Percentiles rank a stretch among this genome's conserved stretches.
phyloP scores from a whole-genome alignment of 2,888 invertebrate species.

The Ceramica pisi region DNA sequence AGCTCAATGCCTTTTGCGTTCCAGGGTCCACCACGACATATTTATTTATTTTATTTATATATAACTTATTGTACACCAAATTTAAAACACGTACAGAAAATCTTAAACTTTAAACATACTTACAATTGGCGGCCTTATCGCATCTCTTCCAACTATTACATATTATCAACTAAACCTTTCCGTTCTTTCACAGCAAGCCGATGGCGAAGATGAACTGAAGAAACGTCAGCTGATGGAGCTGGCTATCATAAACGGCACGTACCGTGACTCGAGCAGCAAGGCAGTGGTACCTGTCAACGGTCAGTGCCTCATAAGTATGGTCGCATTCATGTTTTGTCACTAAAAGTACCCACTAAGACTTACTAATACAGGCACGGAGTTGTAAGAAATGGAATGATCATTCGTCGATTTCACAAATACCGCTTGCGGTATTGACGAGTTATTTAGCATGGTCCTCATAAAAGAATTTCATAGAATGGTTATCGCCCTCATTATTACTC shows the following conservation, averaged over 20 bases:
- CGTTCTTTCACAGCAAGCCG: constrained; percentile 95
- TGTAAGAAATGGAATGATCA: constrained; percentile 40
- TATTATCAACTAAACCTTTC: constrained; percentile 16
- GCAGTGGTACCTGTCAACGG: constrained; percentile 95
- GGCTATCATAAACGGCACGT: constrained; percentile 99
- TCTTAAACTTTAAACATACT: too few species aligned
- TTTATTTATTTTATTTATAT: too few species aligned
- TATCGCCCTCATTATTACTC: constrained; percentile 3
- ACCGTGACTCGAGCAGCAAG: constrained; percentile 98
- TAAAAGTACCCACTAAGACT: constrained; percentile 75
- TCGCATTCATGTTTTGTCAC: constrained; percentile 89
- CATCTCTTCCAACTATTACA: too few species aligned
- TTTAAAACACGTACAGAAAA: too few species aligned
- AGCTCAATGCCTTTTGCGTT: too few species aligned
- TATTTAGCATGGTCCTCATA: background rate
- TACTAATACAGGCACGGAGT: constrained; percentile 41
- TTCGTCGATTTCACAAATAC: background rate
- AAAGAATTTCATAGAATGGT: background rate
- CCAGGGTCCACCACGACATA: too few species aligned
- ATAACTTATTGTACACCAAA: too few species aligned
- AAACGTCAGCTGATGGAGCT: constrained; percentile 99
- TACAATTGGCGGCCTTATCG: too few species aligned
- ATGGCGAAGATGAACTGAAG: constrained; percentile 99
- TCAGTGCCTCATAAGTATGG: constrained; percentile 92
- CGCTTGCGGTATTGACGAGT: background rate